phyloP scores from a whole-genome alignment of 1,140 invertebrate species.

The Papilio machaon region DNA sequence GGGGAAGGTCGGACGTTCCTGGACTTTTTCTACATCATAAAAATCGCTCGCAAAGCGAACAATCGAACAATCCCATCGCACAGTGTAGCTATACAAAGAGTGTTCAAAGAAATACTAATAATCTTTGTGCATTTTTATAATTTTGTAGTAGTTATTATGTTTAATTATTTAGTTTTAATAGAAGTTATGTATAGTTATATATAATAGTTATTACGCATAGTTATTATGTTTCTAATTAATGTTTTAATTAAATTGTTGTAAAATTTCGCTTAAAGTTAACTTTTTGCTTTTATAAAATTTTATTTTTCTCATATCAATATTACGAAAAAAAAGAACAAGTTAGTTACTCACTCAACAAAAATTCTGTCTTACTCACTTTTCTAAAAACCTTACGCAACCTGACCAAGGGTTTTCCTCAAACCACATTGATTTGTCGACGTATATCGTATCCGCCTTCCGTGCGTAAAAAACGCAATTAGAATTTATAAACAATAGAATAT shows the following conservation, averaged over 20 bases:
- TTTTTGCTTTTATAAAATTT: background rate
- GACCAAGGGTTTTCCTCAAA: background rate
- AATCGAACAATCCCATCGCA: slow-evolving; percentile 41
- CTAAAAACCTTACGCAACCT: background rate
- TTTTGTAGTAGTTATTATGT: too few species aligned
- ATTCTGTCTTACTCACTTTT: background rate
- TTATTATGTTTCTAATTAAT: too few species aligned
- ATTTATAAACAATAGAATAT: background rate
- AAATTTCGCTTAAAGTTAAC: background rate
- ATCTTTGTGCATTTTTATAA: too few species aligned
- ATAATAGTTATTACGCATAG: too few species aligned
- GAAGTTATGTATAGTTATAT: too few species aligned
- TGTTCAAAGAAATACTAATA: background rate
- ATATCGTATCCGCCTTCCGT: background rate
- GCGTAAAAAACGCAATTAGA: background rate
- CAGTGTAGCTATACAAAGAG: slow-evolving; percentile 48
- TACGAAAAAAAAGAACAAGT: background rate
- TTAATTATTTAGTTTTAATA: too few species aligned
- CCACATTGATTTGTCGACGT: background rate
- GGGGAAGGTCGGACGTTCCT: slow-evolving; percentile 47
- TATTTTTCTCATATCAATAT: background rate
- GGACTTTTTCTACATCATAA: slow-evolving; percentile 58
- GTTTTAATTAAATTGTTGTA: background rate
- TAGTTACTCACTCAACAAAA: background rate
- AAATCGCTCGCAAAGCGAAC: slow-evolving; percentile 53